Percentiles rank a stretch among this genome's conserved stretches.
Evolutionary conservation across 2,888 invertebrate species (phyloP).

Genomic region (Eledone cirrhosa): DNA sequence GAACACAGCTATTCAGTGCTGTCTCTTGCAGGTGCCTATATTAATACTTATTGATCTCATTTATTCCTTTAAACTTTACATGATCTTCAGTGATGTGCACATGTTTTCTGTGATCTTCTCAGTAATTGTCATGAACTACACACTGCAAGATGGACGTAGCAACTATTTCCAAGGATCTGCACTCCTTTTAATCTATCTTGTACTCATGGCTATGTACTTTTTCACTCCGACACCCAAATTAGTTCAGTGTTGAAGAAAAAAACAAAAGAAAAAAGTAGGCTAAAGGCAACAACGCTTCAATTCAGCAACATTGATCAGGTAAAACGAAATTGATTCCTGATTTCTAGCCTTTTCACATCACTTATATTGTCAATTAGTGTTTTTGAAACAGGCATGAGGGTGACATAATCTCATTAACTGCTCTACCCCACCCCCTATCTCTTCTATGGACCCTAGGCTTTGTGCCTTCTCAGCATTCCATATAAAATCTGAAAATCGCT

Average conservation of each 20-base stretch:
- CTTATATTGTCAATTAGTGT: no score
- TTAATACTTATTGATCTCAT: conserved; percentile 56
- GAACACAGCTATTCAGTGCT: conserved; percentile 61
- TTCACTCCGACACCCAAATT: conserved; percentile 55
- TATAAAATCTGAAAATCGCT: no score
- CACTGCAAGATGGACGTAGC: conserved; percentile 64
- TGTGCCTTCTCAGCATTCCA: no score
- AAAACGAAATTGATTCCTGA: no score
- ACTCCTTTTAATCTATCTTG: conserved; percentile 55
- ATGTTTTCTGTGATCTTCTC: conserved; percentile 61
- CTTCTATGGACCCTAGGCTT: no score
- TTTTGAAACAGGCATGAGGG: no score
- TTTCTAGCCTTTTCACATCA: no score
- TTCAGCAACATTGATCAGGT: no score
- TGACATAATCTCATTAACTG: no score
- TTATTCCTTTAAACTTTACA: conserved; percentile 49
- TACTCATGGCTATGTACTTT: conserved; percentile 60
- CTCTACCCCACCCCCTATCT: no score
- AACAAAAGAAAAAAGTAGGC: no score
- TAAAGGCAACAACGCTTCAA: no score
- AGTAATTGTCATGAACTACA: conserved; percentile 62
- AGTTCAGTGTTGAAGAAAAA: conserved; percentile 37
- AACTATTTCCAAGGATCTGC: conserved; percentile 63
- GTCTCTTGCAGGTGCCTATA: conserved; percentile 60
- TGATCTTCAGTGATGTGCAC: conserved; percentile 61